Conservation (phyloP, 2,888 invertebrate species). For the Machimus rusticus region DNA sequence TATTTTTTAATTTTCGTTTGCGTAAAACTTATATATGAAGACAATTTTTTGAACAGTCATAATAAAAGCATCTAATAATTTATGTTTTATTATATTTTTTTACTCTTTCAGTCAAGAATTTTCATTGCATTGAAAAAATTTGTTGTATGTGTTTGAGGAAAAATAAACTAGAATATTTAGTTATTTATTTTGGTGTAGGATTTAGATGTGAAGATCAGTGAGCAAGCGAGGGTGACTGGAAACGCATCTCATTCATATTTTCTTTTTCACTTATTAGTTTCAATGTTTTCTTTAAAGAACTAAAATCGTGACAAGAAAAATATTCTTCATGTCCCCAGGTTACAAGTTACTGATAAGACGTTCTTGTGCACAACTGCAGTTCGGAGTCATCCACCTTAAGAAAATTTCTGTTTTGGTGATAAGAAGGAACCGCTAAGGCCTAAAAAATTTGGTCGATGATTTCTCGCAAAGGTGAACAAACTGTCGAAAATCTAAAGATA, state of each 20-base stretch:
- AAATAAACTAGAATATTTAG: no score
- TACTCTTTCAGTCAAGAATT: no score
- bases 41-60: no score
- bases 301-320: neutral
- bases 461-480: slow-evolving; percentile 11
- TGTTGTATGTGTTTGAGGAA: no score
- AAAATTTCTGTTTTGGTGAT: neutral
- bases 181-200: no score
- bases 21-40: no score
- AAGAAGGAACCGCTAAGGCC: slow-evolving; percentile 19
- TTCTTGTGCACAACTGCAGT: neutral
- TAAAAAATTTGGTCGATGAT: neutral
- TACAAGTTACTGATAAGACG: neutral
- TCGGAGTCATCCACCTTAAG: slow-evolving; percentile 14
- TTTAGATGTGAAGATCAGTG: neutral
- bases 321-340: neutral
- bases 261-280: neutral
- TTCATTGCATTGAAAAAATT: no score
- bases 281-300: neutral
- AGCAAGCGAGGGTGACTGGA: neutral
- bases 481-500: slow-evolving; percentile 11
- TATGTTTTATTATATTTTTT: no score
- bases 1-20: no score
- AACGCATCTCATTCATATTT: no score
- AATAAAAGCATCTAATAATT: no score